These are phyloP conservation scores for Spisula subtruncata DNA, from an alignment of 2,888 invertebrate species.

Conservation along the genomic window DNA sequence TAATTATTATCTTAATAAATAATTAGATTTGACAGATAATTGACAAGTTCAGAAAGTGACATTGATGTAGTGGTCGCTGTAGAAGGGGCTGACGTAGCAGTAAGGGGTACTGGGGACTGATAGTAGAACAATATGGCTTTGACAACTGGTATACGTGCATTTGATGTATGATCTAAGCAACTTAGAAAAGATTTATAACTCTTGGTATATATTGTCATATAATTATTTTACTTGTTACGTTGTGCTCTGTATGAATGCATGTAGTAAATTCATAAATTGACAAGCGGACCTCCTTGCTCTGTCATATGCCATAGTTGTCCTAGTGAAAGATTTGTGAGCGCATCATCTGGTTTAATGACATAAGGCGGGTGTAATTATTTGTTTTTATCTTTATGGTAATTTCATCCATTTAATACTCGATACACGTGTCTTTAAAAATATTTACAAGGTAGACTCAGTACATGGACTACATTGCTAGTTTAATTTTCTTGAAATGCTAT, in stretches of 20 bases:
- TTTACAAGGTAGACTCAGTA: too few species aligned
- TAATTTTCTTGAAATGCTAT: too few species aligned
- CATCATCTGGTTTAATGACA: too few species aligned
- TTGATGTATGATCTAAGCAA: conserved; percentile 4
- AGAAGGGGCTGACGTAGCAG: too few species aligned
- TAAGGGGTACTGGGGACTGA: neutral
- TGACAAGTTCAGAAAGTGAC: neutral
- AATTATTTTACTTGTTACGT: too few species aligned
- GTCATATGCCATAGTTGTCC: neutral
- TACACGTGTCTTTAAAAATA: too few species aligned
- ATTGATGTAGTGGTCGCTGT: neutral
- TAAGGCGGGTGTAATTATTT: too few species aligned
- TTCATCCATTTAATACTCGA: too few species aligned
- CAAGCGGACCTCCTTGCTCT: neutral
- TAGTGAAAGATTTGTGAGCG: too few species aligned
- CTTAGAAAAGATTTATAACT: neutral
- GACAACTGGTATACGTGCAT: neutral
- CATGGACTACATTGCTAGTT: too few species aligned
- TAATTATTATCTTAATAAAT: neutral
- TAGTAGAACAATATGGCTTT: neutral
- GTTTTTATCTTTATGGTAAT: too few species aligned
- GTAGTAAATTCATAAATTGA: conserved; percentile 14
- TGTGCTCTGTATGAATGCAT: neutral
- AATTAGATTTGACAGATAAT: neutral
- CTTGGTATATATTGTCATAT: neutral